phyloP scores from a whole-genome alignment of 1,140 invertebrate genomes.

The Wasmannia auropunctata region DNA sequence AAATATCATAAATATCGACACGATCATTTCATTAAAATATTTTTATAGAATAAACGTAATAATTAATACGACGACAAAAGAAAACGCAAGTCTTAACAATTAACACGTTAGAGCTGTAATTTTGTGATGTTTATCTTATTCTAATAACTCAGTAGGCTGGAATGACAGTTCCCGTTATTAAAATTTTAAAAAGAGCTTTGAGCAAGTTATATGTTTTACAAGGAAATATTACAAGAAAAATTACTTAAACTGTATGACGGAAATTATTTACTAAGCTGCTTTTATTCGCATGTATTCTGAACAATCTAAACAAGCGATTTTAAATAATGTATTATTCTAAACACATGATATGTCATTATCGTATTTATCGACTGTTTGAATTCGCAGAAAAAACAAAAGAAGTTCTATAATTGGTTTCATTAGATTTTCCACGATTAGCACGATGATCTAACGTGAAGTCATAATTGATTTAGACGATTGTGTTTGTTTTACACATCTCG shows the following conservation, averaged over 20 bases:
- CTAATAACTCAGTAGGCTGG: too few relatives aligned
- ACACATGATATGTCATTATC: neutral
- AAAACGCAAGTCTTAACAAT: neutral
- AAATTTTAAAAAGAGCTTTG: too few relatives aligned
- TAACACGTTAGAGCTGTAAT: too few relatives aligned
- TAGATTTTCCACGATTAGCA: conserved; percentile 4
- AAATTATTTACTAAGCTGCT: neutral
- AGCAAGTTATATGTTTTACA: too few relatives aligned
- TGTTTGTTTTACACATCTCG: conserved; percentile 1
- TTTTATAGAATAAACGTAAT: neutral
- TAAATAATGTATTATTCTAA: neutral
- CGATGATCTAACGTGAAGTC: neutral
- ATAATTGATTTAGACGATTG: neutral
- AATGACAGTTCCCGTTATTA: too few relatives aligned
- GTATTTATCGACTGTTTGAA: neutral
- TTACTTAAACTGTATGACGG: neutral
- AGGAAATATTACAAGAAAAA: too few relatives aligned
- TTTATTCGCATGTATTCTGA: neutral
- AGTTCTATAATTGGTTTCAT: neutral
- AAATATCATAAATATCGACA: neutral
- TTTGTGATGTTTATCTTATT: neutral
- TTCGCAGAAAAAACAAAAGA: neutral
- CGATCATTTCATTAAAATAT: neutral
- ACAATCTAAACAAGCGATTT: neutral
- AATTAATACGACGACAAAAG: neutral